Conservation (phyloP, 1,140 invertebrate genomes). For the Apis cerana region DNA sequence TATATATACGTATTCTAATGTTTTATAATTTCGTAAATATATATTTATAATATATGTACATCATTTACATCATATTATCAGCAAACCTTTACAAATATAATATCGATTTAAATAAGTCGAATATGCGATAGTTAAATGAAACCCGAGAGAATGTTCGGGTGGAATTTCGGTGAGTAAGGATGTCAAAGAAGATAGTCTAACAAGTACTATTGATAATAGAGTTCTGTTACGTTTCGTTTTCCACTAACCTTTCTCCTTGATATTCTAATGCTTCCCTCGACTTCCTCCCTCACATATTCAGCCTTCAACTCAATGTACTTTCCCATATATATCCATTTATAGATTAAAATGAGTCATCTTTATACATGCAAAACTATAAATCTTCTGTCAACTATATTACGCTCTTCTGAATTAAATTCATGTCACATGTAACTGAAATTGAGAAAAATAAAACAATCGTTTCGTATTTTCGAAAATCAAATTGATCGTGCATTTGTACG, state of each 20-base stretch:
- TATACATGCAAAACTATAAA: conserved; percentile 6
- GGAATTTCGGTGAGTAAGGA: background rate
- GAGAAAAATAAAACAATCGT: background rate
- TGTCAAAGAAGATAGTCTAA: conserved; percentile 20
- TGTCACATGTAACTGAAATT: too few species aligned
- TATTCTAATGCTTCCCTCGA: conserved; percentile 20
- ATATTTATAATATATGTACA: too few species aligned
- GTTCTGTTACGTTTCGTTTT: conserved; percentile 31
- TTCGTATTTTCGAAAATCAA: background rate
- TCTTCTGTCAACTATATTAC: background rate
- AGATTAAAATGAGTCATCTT: conserved; percentile 39
- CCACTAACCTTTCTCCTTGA: conserved; percentile 26
- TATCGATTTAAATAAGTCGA: background rate
- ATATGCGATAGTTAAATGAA: background rate
- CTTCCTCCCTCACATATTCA: conserved; percentile 16
- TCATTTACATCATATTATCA: too few species aligned
- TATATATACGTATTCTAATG: too few species aligned
- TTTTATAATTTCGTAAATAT: too few species aligned
- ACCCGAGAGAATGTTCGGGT: background rate
- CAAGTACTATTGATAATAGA: conserved; percentile 33
- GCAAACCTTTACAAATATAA: background rate
- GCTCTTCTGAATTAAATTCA: background rate
- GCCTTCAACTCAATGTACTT: conserved; percentile 15
- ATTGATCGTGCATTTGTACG: background rate
- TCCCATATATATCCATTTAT: conserved; percentile 37